Base-by-base conservation (phyloP, 2,797 vertebrate species). In the Gymnodraco acuticeps region DNA sequence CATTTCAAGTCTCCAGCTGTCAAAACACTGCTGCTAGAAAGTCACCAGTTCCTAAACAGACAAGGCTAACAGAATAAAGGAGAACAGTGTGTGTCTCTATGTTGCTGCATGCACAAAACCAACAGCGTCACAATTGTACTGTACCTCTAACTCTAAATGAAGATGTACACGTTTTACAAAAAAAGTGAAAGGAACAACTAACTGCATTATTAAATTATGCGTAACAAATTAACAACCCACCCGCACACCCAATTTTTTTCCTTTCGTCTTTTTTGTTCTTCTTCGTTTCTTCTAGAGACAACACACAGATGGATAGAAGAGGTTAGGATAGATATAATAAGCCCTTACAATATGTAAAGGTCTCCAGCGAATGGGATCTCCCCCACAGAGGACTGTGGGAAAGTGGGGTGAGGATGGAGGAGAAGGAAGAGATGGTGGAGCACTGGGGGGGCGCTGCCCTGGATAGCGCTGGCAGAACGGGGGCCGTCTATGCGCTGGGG, bases 321-420 rank as follows among this genome's bases (percentile, higher is more conserved):
- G 80, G 89, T 94, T 93, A 95, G 94, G 93, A 92, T 93, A 92
- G 93, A 95, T 92, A 95, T 93, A 95, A 95, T 95, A 95, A 95
- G 94, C 95, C 94, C 92, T 96, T 95, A 95, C 95, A 96, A 96
- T 95, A 95, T 96, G 95, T 96, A 95, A 96, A 94, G 95, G 95
- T 95, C 94, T 95, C 93, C 93, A 94, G 93, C 78, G 84, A 92
- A 92, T 89, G 88, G 92, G 92, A 93, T 94, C 92, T 95, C 88
- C 92, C 93, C 94, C 93, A 93, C 93, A 93, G 89, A 89, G 68
- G 77, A 80, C 88, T 93, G 93, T 87, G 90, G 92, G 86, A 94
- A 94, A 92, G 92, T 73, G 82, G 87, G 87, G 78, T 82, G 81
- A 81, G 88, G 86, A 88, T 81, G 81, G 73, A 76, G 84, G 80